phyloP scores from a whole-genome alignment of 2,888 invertebrate species.

The Entomobrya multifasciata region DNA sequence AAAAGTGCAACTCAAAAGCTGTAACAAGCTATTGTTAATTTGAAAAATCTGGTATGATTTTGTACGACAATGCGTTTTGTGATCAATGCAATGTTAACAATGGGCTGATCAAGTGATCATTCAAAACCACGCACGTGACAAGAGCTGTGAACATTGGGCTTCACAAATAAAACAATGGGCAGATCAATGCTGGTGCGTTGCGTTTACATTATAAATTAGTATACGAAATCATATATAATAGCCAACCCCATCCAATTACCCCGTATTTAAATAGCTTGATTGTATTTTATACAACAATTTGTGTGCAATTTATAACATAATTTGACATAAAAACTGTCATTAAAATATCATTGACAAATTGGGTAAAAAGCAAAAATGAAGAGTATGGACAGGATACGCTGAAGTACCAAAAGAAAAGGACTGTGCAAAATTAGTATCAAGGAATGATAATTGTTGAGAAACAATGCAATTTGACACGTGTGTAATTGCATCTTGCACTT shows the following conservation, averaged over 20 bases:
- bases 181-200: neutral
- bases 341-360: conserved; percentile 49
- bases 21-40: too few relatives aligned
- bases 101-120: conserved; percentile 21
- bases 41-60: neutral
- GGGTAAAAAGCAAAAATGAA: conserved; percentile 7
- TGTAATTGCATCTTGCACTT: neutral
- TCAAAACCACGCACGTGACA: conserved; percentile 3
- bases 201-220: neutral
- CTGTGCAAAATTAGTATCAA: too few relatives aligned
- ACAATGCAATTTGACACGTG: conserved; percentile 8
- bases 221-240: neutral
- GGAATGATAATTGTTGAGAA: neutral
- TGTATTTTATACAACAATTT: too few relatives aligned
- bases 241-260: neutral
- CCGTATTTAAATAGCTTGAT: too few relatives aligned
- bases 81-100: conserved; percentile 5
- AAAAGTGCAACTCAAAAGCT: conserved; percentile 41
- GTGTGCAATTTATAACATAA: neutral
- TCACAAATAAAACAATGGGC: too few relatives aligned
- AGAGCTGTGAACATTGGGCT: too few relatives aligned
- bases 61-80: conserved; percentile 4
- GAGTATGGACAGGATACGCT: too few relatives aligned
- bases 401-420: too few relatives aligned
- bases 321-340: neutral